Conservation (phyloP, 92 coral and sea anemone species). For the Epizoanthus scotinus region DNA sequence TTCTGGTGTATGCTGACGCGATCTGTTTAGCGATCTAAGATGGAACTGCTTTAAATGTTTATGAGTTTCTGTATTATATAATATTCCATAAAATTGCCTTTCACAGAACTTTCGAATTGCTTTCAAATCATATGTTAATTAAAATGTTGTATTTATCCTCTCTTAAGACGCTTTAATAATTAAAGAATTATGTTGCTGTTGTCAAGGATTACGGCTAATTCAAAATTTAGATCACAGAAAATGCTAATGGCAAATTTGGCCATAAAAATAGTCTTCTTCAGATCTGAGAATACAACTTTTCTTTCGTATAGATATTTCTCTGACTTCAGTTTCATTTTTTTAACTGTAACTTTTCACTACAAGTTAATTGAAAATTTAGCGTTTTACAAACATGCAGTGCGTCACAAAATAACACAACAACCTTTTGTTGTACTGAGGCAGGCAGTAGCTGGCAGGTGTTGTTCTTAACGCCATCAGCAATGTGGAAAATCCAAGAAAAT, state of each 20-base stretch:
- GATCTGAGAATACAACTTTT: too few species aligned
- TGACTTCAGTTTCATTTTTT: too few species aligned
- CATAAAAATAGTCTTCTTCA: background rate
- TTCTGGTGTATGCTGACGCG: too few species aligned
- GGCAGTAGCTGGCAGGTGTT: too few species aligned
- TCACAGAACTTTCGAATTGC: background rate
- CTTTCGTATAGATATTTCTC: too few species aligned
- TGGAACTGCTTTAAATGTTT: slow-evolving; percentile 1
- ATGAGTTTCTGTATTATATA: background rate
- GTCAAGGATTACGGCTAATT: background rate
- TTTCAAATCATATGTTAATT: slow-evolving; percentile 1
- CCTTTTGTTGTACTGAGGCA: too few species aligned
- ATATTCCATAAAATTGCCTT: background rate
- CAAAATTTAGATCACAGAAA: slow-evolving; percentile 7
- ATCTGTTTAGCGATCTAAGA: background rate
- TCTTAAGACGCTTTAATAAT: background rate
- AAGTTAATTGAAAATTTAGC: too few species aligned
- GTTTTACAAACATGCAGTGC: too few species aligned
- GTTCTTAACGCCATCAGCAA: too few species aligned
- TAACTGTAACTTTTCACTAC: too few species aligned
- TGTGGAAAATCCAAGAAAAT: too few species aligned
- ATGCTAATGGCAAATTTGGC: background rate
- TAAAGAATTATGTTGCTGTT: background rate
- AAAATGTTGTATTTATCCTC: slow-evolving; percentile 4
- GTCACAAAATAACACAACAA: too few species aligned